Evolutionary conservation across 1,140 invertebrate genomes (phyloP).

Genomic region (Archegozetes longisetosus): DNA sequence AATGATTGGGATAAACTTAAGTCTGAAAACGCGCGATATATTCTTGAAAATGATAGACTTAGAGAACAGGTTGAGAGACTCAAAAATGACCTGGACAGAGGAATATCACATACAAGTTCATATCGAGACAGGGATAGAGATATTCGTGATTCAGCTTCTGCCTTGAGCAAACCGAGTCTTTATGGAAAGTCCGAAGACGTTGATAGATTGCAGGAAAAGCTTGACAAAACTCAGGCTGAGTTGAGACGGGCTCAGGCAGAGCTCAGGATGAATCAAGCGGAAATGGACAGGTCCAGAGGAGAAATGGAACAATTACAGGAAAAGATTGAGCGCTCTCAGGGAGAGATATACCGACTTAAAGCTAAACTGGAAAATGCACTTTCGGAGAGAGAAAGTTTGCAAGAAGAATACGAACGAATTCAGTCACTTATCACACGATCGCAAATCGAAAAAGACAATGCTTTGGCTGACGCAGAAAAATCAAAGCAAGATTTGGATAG

Average conservation of each 20-base stretch:
- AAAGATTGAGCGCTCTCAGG: conserved; percentile 79
- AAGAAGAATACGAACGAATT: conserved; percentile 56
- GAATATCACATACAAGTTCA: background rate
- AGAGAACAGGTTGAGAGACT: conserved; percentile 23
- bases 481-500: conserved; percentile 75
- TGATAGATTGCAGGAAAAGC: conserved; percentile 48
- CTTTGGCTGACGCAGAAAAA: conserved; percentile 66
- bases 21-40: conserved; percentile 45
- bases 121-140: conserved; percentile 14
- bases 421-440: conserved; percentile 38
- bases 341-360: conserved; percentile 81
- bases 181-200: conserved; percentile 18
- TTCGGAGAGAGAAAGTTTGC: conserved; percentile 74
- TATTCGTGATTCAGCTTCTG: background rate
- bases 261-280: conserved; percentile 48
- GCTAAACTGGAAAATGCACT: conserved; percentile 85
- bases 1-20: conserved; percentile 23
- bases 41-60: conserved; percentile 68
- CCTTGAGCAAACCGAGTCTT: conserved; percentile 13
- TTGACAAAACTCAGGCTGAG: conserved; percentile 65
- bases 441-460: conserved; percentile 71
- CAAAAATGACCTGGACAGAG: conserved; percentile 5
- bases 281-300: conserved; percentile 63
- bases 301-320: conserved; percentile 72
- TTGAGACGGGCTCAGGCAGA: conserved; percentile 63